These are phyloP conservation scores for Ormyrus labotus DNA, from an alignment of 2,888 invertebrate species.

Conservation along the genomic window DNA sequence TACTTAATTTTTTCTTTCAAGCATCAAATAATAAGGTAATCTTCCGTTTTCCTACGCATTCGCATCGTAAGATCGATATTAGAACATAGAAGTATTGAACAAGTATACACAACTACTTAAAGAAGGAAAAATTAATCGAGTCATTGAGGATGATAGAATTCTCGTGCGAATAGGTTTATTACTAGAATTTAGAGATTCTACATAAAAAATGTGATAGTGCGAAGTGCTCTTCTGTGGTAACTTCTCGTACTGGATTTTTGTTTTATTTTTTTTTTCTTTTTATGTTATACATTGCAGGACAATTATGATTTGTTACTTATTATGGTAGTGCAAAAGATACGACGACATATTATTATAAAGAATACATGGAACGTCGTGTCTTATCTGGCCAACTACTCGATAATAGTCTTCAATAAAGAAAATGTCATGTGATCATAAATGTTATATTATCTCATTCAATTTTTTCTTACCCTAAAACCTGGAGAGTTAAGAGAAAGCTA, in stretches of 20 bases:
- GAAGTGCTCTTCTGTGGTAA: conserved; percentile 58
- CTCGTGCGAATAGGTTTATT: conserved; percentile 49
- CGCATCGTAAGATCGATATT: conserved; percentile 33
- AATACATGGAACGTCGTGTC: conserved; percentile 53
- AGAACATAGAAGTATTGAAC: conserved; percentile 36
- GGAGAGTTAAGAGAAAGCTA: no score
- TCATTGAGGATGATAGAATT: conserved; percentile 47
- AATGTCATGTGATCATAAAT: conserved; percentile 49
- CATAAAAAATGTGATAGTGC: conserved; percentile 57
- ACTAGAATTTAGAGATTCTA: conserved; percentile 58
- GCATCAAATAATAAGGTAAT: conserved; percentile 2
- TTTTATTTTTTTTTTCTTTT: conserved; percentile 45
- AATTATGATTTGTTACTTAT: conserved; percentile 59
- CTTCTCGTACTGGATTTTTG: conserved; percentile 52
- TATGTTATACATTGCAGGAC: conserved; percentile 57
- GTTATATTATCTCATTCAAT: conserved; percentile 17
- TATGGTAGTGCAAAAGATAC: conserved; percentile 42
- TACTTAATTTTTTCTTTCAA: conserved; percentile 50
- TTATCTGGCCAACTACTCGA: conserved; percentile 59
- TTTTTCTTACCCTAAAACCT: not conserved
- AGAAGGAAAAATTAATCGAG: conserved; percentile 40
- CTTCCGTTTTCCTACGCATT: conserved; percentile 10
- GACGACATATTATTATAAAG: conserved; percentile 45
- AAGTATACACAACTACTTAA: conserved; percentile 45
- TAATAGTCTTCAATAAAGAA: conserved; percentile 59